A percentile compares a stretch with the other conserved stretches of the same genome.
Evolutionary conservation across 2,113 vertebrate genomes (phyloP).

Genomic region (Hylia prasina): DNA sequence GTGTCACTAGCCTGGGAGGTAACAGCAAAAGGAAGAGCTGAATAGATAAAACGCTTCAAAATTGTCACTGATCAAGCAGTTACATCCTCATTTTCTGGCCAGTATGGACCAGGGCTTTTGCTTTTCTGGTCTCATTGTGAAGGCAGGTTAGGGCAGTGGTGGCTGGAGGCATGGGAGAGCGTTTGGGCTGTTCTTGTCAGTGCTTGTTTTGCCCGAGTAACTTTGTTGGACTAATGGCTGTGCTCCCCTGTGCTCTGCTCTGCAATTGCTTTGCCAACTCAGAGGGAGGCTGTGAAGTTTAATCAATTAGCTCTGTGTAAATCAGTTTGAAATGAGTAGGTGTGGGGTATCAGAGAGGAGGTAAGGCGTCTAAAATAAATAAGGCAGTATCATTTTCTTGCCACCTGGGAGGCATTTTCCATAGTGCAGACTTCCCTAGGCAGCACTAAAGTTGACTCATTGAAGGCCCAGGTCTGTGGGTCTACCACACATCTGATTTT

Average conservation of each 20-base stretch:
- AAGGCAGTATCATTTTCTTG: background rate
- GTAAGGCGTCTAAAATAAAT: background rate
- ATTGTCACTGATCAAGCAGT: background rate
- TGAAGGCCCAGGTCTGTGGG: background rate
- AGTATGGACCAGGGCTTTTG: background rate
- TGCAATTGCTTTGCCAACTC: background rate
- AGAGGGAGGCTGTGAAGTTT: conserved; percentile 3
- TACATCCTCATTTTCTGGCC: background rate
- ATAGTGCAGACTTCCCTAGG: background rate
- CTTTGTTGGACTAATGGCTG: background rate
- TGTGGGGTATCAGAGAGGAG: background rate
- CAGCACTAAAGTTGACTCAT: conserved; percentile 15
- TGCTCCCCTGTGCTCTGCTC: background rate
- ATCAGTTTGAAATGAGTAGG: conserved; percentile 23
- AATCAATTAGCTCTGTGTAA: conserved; percentile 38
- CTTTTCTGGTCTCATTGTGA: background rate
- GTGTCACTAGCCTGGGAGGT: background rate
- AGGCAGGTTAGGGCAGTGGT: background rate
- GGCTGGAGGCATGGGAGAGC: background rate
- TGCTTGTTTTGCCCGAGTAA: background rate
- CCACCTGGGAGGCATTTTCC: conserved; percentile 21
- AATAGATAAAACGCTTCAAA: background rate
- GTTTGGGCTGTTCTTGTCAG: background rate
- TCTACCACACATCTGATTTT: conserved; percentile 25
- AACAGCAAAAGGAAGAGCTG: background rate